Conservation (phyloP, 1,140 invertebrate genomes). For the Ostrea denselamellosa region DNA sequence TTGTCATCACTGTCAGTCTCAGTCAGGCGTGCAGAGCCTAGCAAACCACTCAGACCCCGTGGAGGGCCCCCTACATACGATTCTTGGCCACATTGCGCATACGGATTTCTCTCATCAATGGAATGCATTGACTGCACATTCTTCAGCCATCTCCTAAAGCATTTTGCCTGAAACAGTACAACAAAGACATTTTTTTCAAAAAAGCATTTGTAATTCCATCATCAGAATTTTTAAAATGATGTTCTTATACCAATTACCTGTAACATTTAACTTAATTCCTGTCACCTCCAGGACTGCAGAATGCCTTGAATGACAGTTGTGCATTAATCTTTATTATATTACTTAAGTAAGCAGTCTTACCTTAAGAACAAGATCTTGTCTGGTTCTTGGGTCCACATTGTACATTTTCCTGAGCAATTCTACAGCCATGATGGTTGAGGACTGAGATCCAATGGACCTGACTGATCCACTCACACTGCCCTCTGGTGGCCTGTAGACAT, state of each 20-base stretch:
- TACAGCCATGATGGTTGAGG: conserved; percentile 60
- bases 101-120: conserved; percentile 10
- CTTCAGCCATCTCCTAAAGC: conserved; percentile 64
- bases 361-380: conserved; percentile 62
- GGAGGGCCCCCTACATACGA: conserved; percentile 35
- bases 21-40: conserved; percentile 33
- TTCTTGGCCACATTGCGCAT: neutral
- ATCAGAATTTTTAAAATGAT: too few species aligned
- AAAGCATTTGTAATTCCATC: too few species aligned
- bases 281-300: too few species aligned
- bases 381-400: conserved; percentile 57
- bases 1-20: conserved; percentile 14
- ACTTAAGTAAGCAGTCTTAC: conserved; percentile 36
- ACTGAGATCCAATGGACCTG: conserved; percentile 55
- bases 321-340: too few species aligned
- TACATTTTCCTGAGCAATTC: conserved; percentile 63
- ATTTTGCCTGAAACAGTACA: conserved; percentile 56
- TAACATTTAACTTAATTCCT: neutral
- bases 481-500: conserved; percentile 44
- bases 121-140: conserved; percentile 54
- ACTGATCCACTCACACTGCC: conserved; percentile 53
- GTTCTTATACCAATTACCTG: neutral
- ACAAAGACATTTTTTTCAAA: neutral
- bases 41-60: neutral
- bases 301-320: too few species aligned